A percentile compares a stretch with the other conserved stretches of the same genome.
These are phyloP conservation scores for Perodicticus potto DNA, from an alignment of 2,797 vertebrate species.

Conservation along the genomic window DNA sequence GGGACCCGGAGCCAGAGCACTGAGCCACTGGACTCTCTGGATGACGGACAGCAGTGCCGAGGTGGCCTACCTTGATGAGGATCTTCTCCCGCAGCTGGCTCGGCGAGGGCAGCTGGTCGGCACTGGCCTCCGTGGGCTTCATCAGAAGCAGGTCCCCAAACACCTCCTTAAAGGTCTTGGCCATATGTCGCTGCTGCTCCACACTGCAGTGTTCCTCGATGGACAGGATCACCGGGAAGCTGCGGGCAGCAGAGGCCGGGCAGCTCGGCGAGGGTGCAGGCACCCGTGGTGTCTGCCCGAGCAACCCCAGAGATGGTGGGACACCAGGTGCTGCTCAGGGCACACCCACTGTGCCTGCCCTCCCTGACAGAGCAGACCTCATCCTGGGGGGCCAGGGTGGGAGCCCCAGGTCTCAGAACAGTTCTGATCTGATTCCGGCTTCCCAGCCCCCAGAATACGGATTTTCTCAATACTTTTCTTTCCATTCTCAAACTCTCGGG, in stretches of 20 bases:
- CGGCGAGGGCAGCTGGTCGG: conserved; percentile 96
- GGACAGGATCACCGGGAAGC: conserved; percentile 97
- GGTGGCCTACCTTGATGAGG: conserved; percentile 93
- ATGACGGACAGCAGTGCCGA: accelerated
- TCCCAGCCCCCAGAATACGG: neutral
- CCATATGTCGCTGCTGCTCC: conserved; percentile 97
- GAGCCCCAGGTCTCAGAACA: neutral
- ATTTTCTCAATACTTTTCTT: neutral
- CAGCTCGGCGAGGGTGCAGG: accelerated
- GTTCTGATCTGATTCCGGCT: too few relatives aligned
- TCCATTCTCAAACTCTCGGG: neutral
- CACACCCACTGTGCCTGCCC: neutral
- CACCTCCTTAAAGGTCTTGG: conserved; percentile 94
- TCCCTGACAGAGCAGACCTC: neutral
- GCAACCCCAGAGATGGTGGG: neutral
- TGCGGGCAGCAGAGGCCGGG: conserved; percentile 76
- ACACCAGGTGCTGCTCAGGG: neutral
- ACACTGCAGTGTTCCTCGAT: conserved; percentile 97
- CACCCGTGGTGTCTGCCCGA: accelerated
- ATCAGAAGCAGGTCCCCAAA: conserved; percentile 94
- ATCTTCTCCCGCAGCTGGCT: conserved; percentile 96
- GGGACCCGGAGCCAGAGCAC: neutral
- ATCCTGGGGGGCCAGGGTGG: accelerated
- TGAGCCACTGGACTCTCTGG: neutral
- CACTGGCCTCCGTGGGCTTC: conserved; percentile 93